Evolutionary conservation across 2,888 invertebrate genomes (phyloP).

Genomic region (Odontothrips loti): DNA sequence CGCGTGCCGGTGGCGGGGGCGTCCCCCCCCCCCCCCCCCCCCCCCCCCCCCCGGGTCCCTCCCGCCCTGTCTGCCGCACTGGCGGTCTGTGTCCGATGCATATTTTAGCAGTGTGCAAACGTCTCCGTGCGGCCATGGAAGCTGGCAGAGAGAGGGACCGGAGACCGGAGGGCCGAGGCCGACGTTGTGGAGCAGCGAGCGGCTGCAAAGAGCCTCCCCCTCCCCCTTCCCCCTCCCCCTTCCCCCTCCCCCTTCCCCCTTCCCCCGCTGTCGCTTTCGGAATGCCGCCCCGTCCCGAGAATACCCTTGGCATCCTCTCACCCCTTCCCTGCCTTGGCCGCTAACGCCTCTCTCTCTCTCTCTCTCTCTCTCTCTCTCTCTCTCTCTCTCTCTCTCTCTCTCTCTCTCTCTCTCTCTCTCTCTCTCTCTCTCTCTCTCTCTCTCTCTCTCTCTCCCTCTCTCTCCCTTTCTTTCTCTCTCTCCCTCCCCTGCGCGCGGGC

Average conservation of each 20-base stretch:
- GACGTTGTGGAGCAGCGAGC: neutral
- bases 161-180: neutral
- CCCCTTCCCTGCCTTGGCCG: neutral
- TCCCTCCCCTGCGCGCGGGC: neutral
- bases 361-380: neutral
- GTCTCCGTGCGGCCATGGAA: neutral
- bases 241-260: neutral
- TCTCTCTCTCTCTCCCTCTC: neutral
- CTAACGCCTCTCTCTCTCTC: neutral
- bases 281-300: conserved; percentile 14
- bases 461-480: neutral
- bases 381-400: too few relatives aligned
- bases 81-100: conserved; percentile 13
- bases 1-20: too few relatives aligned
- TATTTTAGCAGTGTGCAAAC: conserved; percentile 7
- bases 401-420: neutral
- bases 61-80: neutral
- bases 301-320: neutral
- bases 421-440: neutral
- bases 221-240: neutral
- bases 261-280: neutral
- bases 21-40: neutral
- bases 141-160: neutral
- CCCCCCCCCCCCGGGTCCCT: neutral
- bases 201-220: neutral